Base-by-base conservation (phyloP, 1,140 invertebrate genomes). In the Tetramorium parvispinum region DNA sequence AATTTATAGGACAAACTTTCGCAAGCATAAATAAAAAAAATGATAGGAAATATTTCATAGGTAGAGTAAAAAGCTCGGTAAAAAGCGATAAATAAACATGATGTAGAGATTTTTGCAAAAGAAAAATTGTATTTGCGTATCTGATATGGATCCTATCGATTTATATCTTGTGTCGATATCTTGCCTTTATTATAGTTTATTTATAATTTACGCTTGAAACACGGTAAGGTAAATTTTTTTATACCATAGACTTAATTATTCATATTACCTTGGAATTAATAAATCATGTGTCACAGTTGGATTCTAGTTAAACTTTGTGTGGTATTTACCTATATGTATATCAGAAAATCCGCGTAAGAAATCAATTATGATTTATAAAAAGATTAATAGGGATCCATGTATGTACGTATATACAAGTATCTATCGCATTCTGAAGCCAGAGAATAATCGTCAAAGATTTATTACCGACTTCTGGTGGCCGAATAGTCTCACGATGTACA, bases 391-490 rank as follows among this genome's bases (percentile, higher is more conserved):
- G 16, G 49, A 43, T 32, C 40, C 51, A 32, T 32, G 10, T n/a
- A 8, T 3, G 16, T 24, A 27, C 4, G 0, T 32, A 6, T 18
- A 3, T 43, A 43, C 27, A 16, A 82, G 43, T 71, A 21, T 71
- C 66, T 59, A 53, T 57, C 57, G 78, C 49, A 8, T 32, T 43
- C 13, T n/a, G 10, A 1, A 2, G 11, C 46, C 13, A 55, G 51
- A 40, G 77, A 73, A 59, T 46, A 46, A 43, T 71, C 78, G 53
- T 46, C 37, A 24, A 11, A 82, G 65, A 81, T 81, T 68, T 81
- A 68, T 37, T 3, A 10, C 32, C 77, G 63, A 70, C 46, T 81
- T 53, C 46, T 27, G 61, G 27, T 11, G 18, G 61, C 4, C 49
- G 49, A 43, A 51, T 81, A 53, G 27, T 68, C 77, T 24, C 46